phyloP scores from a whole-genome alignment of 2,113 vertebrate genomes.

The Cynocephalus volans region DNA sequence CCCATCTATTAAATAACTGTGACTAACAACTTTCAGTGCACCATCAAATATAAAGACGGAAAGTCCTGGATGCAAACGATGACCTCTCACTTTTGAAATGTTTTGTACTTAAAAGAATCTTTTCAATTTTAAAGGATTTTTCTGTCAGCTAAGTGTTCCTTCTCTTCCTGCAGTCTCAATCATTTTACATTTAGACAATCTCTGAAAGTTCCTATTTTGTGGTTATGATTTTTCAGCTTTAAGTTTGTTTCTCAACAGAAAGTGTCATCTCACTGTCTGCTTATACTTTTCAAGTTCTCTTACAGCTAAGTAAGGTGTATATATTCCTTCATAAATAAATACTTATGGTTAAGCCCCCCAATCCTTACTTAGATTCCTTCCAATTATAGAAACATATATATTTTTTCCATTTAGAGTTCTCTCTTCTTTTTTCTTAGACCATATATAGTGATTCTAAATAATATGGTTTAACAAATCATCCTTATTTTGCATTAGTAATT shows the following conservation, averaged over 20 bases:
- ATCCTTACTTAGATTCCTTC: neutral
- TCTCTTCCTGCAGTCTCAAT: neutral
- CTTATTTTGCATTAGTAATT: neutral
- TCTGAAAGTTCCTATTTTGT: slow-evolving; percentile 19
- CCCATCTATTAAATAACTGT: neutral
- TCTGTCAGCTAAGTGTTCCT: neutral
- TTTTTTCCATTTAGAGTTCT: neutral
- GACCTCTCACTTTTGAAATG: neutral
- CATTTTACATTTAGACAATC: slow-evolving; percentile 4
- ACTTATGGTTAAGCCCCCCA: neutral
- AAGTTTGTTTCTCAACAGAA: neutral
- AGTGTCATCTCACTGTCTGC: neutral
- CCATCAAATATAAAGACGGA: neutral
- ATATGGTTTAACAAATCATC: neutral
- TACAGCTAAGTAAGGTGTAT: neutral
- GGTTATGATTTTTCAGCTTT: neutral
- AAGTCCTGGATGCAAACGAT: neutral
- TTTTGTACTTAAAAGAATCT: neutral
- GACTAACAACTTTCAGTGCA: neutral
- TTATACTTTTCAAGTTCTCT: neutral
- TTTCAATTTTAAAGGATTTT: neutral
- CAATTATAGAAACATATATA: neutral
- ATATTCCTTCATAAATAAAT: neutral
- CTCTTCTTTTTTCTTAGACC: neutral
- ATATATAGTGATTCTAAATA: neutral